Conservation (phyloP, 64 coral and sea anemone genomes). For the Porites lutea region DNA sequence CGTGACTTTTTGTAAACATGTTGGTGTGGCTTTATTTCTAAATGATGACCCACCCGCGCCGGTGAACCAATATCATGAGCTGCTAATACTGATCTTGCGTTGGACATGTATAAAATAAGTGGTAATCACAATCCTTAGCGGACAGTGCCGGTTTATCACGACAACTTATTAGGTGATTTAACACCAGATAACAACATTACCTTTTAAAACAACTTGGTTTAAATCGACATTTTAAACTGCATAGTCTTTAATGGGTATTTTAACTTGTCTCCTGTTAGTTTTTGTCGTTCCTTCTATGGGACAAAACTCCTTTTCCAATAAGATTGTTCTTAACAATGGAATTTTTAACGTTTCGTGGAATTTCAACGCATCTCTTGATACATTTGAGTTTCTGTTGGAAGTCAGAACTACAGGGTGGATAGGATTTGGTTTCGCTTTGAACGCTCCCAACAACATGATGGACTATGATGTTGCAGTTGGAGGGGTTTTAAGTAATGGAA, state of each 20-base stretch:
- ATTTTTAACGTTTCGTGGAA: constrained; percentile 24
- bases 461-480: constrained; percentile 8
- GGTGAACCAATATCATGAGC: background rate
- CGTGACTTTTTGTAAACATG: too few species aligned
- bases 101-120: background rate
- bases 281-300: background rate
- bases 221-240: too few species aligned
- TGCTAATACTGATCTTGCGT: background rate
- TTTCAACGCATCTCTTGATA: constrained; percentile 7
- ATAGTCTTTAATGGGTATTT: background rate
- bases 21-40: background rate
- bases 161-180: background rate
- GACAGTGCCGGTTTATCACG: background rate
- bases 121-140: background rate
- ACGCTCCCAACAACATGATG: background rate
- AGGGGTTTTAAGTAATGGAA: background rate
- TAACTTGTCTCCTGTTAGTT: background rate
- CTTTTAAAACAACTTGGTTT: too few species aligned
- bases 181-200: background rate
- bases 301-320: constrained; percentile 7
- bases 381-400: constrained; percentile 10
- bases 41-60: background rate
- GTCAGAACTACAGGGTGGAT: background rate
- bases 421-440: background rate
- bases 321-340: background rate